A percentile compares a stretch with the other conserved stretches of the same genome.
phyloP scores from a whole-genome alignment of 2,888 invertebrate species.

The Hypolimnas misippus region DNA sequence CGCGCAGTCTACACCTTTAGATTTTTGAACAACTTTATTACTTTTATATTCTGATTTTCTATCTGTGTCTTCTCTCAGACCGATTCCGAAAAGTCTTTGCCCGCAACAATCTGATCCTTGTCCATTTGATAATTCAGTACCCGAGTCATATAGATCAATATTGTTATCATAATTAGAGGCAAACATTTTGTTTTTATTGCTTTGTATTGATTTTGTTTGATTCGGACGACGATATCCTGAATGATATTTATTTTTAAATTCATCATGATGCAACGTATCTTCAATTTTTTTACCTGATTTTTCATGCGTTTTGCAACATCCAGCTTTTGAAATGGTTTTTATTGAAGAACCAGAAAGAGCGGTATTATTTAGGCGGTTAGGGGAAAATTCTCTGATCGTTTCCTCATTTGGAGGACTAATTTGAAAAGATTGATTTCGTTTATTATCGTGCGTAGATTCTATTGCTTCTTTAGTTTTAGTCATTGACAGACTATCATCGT shows the following conservation, averaged over 20 bases:
- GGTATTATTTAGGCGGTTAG: background rate
- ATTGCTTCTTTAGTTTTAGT: background rate
- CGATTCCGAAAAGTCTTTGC: background rate
- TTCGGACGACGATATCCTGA: background rate
- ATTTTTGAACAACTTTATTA: background rate
- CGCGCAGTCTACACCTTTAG: conserved; percentile 12
- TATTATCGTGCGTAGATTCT: background rate
- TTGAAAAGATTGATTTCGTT: background rate
- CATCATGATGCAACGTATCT: background rate
- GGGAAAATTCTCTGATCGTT: background rate
- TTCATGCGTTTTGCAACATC: background rate
- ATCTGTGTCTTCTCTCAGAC: background rate
- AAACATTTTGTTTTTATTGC: no score
- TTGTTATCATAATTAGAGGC: background rate
- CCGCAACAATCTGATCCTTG: background rate
- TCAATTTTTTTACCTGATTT: background rate
- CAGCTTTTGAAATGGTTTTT: background rate
- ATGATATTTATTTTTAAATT: background rate
- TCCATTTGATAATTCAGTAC: background rate
- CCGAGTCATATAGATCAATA: background rate
- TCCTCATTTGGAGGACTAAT: background rate
- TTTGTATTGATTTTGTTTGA: background rate
- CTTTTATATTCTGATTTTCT: background rate
- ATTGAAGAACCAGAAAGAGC: background rate
- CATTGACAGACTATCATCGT: background rate